Evolutionary conservation across 2,888 invertebrate species (phyloP), one percentile per base, ranked within the genome.

Genomic region (Harmothoe impar): DNA sequence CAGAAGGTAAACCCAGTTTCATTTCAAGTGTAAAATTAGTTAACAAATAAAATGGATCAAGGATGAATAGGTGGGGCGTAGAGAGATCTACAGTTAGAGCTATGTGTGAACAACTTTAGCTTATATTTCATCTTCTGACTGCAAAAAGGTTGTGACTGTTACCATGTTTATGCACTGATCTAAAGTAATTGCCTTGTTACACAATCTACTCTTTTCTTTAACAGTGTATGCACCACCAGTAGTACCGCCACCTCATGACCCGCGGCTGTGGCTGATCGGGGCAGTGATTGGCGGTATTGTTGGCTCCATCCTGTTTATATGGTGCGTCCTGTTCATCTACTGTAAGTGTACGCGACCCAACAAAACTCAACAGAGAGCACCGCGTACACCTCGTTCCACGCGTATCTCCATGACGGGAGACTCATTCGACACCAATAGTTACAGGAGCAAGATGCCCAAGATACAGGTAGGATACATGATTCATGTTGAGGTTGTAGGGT

Each of bases 181-280:
- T n/a, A n/a, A n/a, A n/a, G n/a, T n/a, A 43, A 43, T 43, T 43
- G 43, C 43, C 43, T 43, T 43, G n/a, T n/a, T n/a, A n/a, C n/a
- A n/a, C n/a, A n/a, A n/a, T n/a, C n/a, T n/a, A 3, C 54, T 54
- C 20, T 52, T 25, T 56, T 23, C 51, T 20, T 62, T 90, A 91
- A 85, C 91, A 91, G 91, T 78, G 0, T 92, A 89, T 54, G 68
- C 84, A 0, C 90, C 90, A n/a, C 90, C 62, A 15, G 81, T 89
- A 15, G 89, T 90, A 7, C 91, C 92, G 23, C 84, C 90, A 0
- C 72, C 91, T 0, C 85, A 77, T 17, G 89, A 90, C 77, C 54
- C 77, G 0, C 92, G 92, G 91, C 84, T 93, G 29, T 94, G 94
- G 95, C 93, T 95, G 81, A 93, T 94, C 15, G 95, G 93, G 0